A percentile compares a stretch with the other conserved stretches of the same genome.
phyloP scores from a whole-genome alignment of 2,113 vertebrate genomes.

The Vimba vimba region DNA sequence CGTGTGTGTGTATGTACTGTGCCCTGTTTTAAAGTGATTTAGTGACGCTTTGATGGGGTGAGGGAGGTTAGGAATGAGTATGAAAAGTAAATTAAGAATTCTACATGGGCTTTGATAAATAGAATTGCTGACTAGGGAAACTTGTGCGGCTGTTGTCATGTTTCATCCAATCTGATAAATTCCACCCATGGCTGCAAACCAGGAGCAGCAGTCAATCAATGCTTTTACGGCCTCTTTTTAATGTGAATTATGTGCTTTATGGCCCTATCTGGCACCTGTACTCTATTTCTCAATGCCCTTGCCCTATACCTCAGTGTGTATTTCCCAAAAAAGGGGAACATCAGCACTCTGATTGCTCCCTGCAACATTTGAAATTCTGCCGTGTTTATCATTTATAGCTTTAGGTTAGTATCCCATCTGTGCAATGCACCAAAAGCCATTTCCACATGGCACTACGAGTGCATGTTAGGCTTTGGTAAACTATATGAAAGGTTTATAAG shows the following conservation, averaged over 20 bases:
- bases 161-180: constrained; percentile 37
- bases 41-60: constrained; percentile 70
- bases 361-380: background rate
- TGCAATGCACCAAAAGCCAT: background rate
- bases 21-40: constrained; percentile 73
- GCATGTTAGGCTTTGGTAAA: background rate
- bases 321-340: constrained; percentile 26
- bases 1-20: constrained; percentile 16
- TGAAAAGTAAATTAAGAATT: constrained; percentile 72
- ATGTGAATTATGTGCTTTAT: constrained; percentile 48
- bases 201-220: constrained; percentile 36
- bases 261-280: constrained; percentile 22
- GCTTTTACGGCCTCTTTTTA: constrained; percentile 34
- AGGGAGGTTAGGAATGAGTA: constrained; percentile 55
- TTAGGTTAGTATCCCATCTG: background rate
- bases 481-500: constrained; percentile 22
- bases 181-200: constrained; percentile 21
- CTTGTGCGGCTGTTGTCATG: background rate
- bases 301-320: constrained; percentile 1
- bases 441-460: background rate
- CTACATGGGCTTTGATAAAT: constrained; percentile 52
- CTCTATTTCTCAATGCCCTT: constrained; percentile 36
- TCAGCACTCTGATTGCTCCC: constrained; percentile 20
- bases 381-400: constrained; percentile 16
- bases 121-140: constrained; percentile 22